phyloP scores from a whole-genome alignment of 2,888 invertebrate species.

The Penaeus monodon region DNA sequence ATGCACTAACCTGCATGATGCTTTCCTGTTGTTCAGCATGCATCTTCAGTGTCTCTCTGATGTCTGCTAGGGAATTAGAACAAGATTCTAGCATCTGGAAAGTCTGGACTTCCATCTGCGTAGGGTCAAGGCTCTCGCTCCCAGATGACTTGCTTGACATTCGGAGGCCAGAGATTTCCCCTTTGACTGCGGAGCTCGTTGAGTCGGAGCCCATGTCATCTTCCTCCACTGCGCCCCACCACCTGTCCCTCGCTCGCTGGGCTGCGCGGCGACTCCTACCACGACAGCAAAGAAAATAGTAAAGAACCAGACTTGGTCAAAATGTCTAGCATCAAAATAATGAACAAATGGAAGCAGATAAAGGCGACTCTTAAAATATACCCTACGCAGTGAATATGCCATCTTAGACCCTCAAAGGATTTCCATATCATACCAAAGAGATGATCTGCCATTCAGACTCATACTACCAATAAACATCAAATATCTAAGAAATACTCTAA shows the following conservation, averaged over 20 bases:
- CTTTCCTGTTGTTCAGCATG: slow-evolving; percentile 30
- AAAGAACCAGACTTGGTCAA: not conserved
- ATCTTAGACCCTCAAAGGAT: no score
- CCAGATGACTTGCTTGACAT: not conserved
- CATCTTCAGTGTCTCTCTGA: slow-evolving; percentile 25
- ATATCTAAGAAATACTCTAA: no score
- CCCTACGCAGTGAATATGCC: no score
- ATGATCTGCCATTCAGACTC: no score
- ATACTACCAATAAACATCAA: no score
- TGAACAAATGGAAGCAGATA: not conserved
- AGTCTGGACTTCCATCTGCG: slow-evolving; percentile 45
- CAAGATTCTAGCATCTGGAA: slow-evolving; percentile 47
- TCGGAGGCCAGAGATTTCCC: not conserved
- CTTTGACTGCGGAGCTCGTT: not conserved
- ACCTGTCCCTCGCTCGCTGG: slow-evolving; percentile 40
- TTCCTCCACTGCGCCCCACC: slow-evolving; percentile 55
- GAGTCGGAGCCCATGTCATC: slow-evolving; percentile 44
- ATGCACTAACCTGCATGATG: slow-evolving; percentile 36
- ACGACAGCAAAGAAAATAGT: not conserved
- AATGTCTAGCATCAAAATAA: not conserved
- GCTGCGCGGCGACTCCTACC: slow-evolving; percentile 38
- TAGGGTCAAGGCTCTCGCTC: slow-evolving; percentile 22
- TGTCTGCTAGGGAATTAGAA: slow-evolving; percentile 32
- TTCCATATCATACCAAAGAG: no score
- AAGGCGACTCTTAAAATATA: not conserved